Conservation (phyloP, 2,888 invertebrate genomes). For the Sepiola atlantica region DNA sequence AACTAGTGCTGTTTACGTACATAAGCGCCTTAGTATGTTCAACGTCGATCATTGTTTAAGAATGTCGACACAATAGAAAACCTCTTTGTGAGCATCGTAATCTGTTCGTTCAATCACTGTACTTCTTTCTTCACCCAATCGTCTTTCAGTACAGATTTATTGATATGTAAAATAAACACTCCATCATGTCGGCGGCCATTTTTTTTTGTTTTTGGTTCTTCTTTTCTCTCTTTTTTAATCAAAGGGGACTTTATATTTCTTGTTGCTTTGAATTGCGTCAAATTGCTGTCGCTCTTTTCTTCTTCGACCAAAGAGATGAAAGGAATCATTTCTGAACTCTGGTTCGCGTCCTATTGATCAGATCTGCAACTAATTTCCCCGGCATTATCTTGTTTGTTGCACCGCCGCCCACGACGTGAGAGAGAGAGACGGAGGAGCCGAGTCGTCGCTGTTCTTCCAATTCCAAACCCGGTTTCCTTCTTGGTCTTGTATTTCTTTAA, state of each 20-base stretch:
- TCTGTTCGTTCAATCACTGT: background rate
- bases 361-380: conserved; percentile 14
- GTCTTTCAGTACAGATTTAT: background rate
- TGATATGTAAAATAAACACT: background rate
- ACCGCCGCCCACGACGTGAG: background rate
- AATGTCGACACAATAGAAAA: background rate
- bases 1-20: too few relatives aligned
- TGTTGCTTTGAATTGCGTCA: background rate
- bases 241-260: background rate
- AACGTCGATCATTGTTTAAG: background rate
- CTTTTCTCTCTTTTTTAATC: background rate
- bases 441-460: background rate
- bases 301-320: background rate
- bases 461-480: background rate
- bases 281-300: background rate
- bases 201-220: too few relatives aligned
- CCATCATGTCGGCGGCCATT: background rate
- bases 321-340: background rate
- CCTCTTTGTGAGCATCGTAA: background rate
- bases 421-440: background rate
- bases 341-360: background rate
- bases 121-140: background rate
- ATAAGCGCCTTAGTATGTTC: background rate
- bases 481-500: background rate
- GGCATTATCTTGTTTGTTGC: conserved; percentile 12